Evolutionary conservation across 2,888 invertebrate species (phyloP), one percentile per base, ranked within the genome.

Genomic region (Stenoptilia bipunctidactyla): DNA sequence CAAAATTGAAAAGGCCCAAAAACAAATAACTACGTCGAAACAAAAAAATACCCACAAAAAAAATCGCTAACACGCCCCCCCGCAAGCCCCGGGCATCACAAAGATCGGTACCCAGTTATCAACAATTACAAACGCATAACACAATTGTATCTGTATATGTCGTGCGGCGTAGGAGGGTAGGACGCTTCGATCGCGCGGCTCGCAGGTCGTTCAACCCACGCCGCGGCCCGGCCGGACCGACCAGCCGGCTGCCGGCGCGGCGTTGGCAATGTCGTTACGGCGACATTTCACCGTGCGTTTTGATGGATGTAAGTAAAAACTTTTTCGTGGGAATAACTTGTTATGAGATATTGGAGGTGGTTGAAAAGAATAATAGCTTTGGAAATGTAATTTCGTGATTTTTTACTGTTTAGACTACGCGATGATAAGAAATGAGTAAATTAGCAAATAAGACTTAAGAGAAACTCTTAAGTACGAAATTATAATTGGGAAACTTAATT

Each of bases 191-290:
- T 62, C 64, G 66, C 61, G 64, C 68, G 76, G 76, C 76, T 77
- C 76, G 74, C 71, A 63, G 49, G 57, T 77, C 75, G 70, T 70
- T 66, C 76, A 74, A 64, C 77, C 75, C 75, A 66, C 66, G 65
- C 57, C 50, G 49, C 49, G 44, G 48, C 2, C 47, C 47, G 42
- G 53, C 56, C 55, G 55, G 53, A 48, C 50, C 43, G 45, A 33
- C 10, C 34, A 34, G 34, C 34, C 34, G 13, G 12, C 34, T 13
- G 9, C 34, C 6, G 33, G 33, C n/a, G 25, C 5, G 5, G 9
- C 25, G 25, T 25, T 25, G 25, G 5, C 9, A 30, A 3, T 30
- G 30, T 30, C 30, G 20, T 3, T 20, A 8, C 4, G 8, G 20
- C 20, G 20, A 20, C 20, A 20, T 20, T 20, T 20, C 20, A 20